Percentiles rank a stretch among this genome's conserved stretches.
These are phyloP conservation scores for Pogonus chalceus DNA, from an alignment of 1,140 invertebrate genomes.

Conservation along the genomic window DNA sequence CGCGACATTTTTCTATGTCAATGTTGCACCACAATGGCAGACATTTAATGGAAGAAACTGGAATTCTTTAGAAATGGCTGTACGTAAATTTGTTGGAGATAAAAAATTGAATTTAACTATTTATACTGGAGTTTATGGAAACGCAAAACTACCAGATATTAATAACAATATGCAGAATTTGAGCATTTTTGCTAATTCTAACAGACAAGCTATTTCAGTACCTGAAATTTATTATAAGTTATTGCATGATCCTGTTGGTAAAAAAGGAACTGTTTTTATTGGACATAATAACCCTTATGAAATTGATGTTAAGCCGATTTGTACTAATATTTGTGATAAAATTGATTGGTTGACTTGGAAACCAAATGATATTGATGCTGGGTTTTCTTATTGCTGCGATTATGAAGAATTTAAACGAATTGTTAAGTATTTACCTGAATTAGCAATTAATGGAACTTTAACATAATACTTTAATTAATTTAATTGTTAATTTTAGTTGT, in stretches of 20 bases:
- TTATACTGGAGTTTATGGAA: constrained; percentile 47
- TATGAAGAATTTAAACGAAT: constrained; percentile 46
- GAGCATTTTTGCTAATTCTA: neutral
- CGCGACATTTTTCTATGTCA: constrained; percentile 50
- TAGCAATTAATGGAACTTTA: constrained; percentile 38
- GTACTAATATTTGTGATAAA: constrained; percentile 42
- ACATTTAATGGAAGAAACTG: constrained; percentile 47
- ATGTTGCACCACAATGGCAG: constrained; percentile 47
- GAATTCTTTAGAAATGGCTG: constrained; percentile 37
- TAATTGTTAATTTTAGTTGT: no score
- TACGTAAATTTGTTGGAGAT: constrained; percentile 30
- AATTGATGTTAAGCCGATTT: constrained; percentile 41
- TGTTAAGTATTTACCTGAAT: constrained; percentile 40
- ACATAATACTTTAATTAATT: no score
- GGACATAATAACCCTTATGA: constrained; percentile 54
- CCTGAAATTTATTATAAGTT: constrained; percentile 53
- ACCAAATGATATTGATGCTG: constrained; percentile 40
- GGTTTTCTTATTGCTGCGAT: constrained; percentile 55
- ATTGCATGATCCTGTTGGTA: constrained; percentile 40
- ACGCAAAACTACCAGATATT: constrained; percentile 39
- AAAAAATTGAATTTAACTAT: constrained; percentile 33
- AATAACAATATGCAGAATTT: constrained; percentile 15
- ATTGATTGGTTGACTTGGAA: constrained; percentile 47
- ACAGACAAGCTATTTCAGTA: constrained; percentile 31
- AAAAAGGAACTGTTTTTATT: constrained; percentile 46